These are phyloP conservation scores for Cephalopachus bancanus DNA, from an alignment of 2,797 vertebrate genomes.

Conservation along the genomic window DNA sequence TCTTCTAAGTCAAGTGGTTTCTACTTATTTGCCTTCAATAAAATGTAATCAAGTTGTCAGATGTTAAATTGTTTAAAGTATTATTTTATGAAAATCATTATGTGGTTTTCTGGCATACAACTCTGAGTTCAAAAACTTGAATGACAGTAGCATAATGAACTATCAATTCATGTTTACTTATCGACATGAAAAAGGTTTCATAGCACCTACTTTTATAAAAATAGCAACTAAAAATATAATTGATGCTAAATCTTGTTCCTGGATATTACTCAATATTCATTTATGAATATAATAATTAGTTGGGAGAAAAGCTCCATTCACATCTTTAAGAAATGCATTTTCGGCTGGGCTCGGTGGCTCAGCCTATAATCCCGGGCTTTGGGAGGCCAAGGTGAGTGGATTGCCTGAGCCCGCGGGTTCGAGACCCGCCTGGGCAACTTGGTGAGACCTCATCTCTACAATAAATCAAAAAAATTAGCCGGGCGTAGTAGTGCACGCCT, in stretches of 20 bases:
- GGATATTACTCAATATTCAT: conserved; percentile 41
- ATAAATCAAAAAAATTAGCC: too few relatives aligned
- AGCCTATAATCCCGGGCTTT: too few relatives aligned
- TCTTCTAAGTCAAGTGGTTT: conserved; percentile 25
- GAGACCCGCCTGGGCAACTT: too few relatives aligned
- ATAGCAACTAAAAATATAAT: conserved; percentile 41
- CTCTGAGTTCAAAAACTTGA: conserved; percentile 5
- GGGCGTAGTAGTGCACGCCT: too few relatives aligned
- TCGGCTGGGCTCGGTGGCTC: background rate
- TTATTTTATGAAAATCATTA: conserved; percentile 40
- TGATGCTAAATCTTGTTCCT: conserved; percentile 5
- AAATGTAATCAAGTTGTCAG: conserved; percentile 29
- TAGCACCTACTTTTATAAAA: conserved; percentile 51
- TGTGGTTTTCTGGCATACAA: conserved; percentile 15
- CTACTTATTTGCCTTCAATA: background rate
- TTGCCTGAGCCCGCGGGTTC: too few relatives aligned
- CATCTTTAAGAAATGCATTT: conserved; percentile 54
- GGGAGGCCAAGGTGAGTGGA: too few relatives aligned
- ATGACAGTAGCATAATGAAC: conserved; percentile 41
- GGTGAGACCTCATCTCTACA: too few relatives aligned
- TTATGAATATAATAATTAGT: background rate
- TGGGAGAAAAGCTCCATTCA: background rate
- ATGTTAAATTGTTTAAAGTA: conserved; percentile 28
- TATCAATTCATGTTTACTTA: conserved; percentile 22
- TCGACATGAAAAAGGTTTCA: background rate